These are phyloP conservation scores for Semotilus atromaculatus DNA, from an alignment of 2,797 vertebrate genomes.

Conservation along the genomic window DNA sequence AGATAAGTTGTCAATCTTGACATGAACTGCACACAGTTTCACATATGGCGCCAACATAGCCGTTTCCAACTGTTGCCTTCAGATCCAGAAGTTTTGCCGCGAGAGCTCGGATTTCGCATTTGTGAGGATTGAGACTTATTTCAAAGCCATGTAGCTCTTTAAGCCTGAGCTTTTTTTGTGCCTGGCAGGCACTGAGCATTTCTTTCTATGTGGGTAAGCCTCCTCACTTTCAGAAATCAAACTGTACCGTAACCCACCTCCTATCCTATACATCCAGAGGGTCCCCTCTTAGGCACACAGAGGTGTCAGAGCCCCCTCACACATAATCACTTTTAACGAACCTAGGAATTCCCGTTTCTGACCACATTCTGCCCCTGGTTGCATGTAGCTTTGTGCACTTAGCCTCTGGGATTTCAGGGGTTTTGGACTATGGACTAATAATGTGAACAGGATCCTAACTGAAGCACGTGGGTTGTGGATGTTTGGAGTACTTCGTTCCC, in stretches of 20 bases:
- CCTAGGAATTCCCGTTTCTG: neutral
- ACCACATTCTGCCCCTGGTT: slow-evolving; percentile 26
- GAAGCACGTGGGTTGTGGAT: slow-evolving; percentile 38
- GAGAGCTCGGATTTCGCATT: slow-evolving; percentile 57
- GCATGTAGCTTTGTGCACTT: slow-evolving; percentile 1
- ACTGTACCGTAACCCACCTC: neutral
- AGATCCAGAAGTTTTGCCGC: slow-evolving; percentile 48
- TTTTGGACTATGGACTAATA: slow-evolving; percentile 42
- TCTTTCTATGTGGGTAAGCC: slow-evolving; percentile 29
- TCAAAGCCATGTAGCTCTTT: slow-evolving; percentile 46
- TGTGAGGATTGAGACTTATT: slow-evolving; percentile 50
- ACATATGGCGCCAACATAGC: slow-evolving; percentile 48
- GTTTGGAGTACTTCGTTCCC: slow-evolving; percentile 20
- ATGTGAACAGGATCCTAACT: slow-evolving; percentile 26
- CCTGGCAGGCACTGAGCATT: slow-evolving; percentile 53
- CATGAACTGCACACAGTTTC: slow-evolving; percentile 44
- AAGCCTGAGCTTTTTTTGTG: slow-evolving; percentile 46
- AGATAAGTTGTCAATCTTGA: slow-evolving; percentile 45
- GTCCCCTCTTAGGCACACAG: neutral
- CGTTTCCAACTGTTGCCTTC: slow-evolving; percentile 47
- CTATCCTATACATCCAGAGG: slow-evolving; percentile 16
- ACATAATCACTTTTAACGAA: slow-evolving; percentile 63
- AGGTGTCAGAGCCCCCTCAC: slow-evolving; percentile 64
- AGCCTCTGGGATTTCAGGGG: slow-evolving; percentile 28
- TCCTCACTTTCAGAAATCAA: slow-evolving; percentile 23